These are phyloP conservation scores for Alligator sinensis DNA, from an alignment of 2,113 vertebrate species.

Conservation along the genomic window DNA sequence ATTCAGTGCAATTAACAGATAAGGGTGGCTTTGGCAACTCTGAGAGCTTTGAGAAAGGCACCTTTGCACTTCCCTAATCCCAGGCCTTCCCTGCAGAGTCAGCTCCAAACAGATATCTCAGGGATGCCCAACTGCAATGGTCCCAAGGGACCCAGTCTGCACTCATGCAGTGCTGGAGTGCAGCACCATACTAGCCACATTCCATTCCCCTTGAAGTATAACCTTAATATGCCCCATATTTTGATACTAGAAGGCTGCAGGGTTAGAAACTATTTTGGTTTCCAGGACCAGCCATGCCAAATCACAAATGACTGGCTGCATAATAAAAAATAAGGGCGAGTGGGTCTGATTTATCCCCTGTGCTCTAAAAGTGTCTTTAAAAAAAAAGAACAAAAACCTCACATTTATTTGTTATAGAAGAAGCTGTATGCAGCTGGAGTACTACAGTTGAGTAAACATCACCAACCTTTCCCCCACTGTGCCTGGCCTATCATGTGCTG, in stretches of 20 bases:
- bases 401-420: neutral
- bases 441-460: neutral
- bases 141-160: neutral
- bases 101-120: neutral
- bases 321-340: neutral
- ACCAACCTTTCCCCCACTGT: neutral
- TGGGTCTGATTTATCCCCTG: neutral
- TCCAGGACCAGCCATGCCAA: neutral
- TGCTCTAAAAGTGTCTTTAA: neutral
- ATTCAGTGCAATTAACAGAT: neutral
- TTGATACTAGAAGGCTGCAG: neutral
- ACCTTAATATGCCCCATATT: neutral
- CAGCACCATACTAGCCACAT: neutral
- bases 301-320: neutral
- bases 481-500: neutral
- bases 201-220: neutral
- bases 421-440: neutral
- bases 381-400: neutral
- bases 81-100: neutral
- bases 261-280: neutral
- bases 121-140: neutral
- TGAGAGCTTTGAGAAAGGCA: accelerated
- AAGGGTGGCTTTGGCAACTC: too few relatives aligned
- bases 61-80: neutral
- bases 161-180: neutral